Conservation (phyloP, 2,888 invertebrate genomes). For the Lissonota sp. region DNA sequence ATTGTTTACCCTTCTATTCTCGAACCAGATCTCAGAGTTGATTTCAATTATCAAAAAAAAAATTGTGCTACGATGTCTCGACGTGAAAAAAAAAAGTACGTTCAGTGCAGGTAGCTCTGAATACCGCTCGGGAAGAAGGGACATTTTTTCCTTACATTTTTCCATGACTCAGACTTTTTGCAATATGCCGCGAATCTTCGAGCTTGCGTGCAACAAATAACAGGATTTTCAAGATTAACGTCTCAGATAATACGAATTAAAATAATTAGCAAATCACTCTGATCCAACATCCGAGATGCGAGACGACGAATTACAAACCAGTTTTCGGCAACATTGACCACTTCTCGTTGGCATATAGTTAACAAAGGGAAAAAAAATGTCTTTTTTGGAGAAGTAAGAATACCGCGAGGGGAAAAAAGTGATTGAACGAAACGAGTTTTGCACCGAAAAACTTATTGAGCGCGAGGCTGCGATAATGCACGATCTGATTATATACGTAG, state of each 20-base stretch:
- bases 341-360: too few species aligned
- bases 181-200: not conserved
- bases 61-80: too few species aligned
- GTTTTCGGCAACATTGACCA: conserved; percentile 24
- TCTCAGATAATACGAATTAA: conserved; percentile 17
- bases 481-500: not conserved
- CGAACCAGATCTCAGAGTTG: too few species aligned
- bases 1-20: too few species aligned
- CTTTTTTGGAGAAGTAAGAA: too few species aligned
- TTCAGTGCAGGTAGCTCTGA: too few species aligned
- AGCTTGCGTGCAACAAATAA: conserved; percentile 18
- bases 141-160: too few species aligned
- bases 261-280: conserved; percentile 26
- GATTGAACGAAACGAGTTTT: not conserved
- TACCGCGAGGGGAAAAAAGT: too few species aligned
- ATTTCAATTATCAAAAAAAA: too few species aligned
- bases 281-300: conserved; percentile 4
- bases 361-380: too few species aligned
- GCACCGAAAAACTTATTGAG: conserved; percentile 13
- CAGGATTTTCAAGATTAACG: conserved; percentile 10
- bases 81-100: conserved; percentile 15
- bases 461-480: conserved; percentile 18
- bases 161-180: not conserved
- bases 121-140: not conserved
- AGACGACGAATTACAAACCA: conserved; percentile 15